These are phyloP conservation scores for Drosophila ficusphila DNA, from an alignment of 1,140 invertebrate genomes.

Conservation along the genomic window DNA sequence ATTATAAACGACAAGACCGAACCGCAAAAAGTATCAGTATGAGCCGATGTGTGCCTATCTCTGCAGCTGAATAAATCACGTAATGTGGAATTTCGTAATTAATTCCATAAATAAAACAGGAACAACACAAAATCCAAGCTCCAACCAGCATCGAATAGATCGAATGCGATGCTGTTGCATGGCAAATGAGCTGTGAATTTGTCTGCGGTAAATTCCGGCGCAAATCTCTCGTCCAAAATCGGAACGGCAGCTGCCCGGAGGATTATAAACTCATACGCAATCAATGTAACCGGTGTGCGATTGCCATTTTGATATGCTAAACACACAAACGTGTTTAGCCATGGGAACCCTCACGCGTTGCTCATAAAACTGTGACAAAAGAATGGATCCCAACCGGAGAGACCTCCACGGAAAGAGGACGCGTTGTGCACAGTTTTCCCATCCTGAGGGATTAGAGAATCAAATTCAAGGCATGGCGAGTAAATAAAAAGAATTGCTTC, in stretches of 20 bases:
- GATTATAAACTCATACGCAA: constrained; percentile 8
- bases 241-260: background rate
- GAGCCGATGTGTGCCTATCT: constrained; percentile 3
- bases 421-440: constrained; percentile 26
- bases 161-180: constrained; percentile 23
- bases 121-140: background rate
- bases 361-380: constrained; percentile 50
- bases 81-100: constrained; percentile 45
- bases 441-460: constrained; percentile 16
- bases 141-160: background rate
- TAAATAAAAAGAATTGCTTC: background rate
- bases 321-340: constrained; percentile 22
- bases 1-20: constrained; percentile 21
- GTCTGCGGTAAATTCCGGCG: constrained; percentile 36
- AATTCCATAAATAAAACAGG: constrained; percentile 50
- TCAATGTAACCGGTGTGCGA: constrained; percentile 28
- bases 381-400: constrained; percentile 5
- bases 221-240: constrained; percentile 8
- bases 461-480: background rate
- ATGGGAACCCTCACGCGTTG: constrained; percentile 30
- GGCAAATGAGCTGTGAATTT: constrained; percentile 58
- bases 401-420: background rate
- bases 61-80: constrained; percentile 31
- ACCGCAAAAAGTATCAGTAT: background rate
- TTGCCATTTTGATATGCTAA: constrained; percentile 52